phyloP scores from a whole-genome alignment of 2,888 invertebrate species.

The Cenopis cana region DNA sequence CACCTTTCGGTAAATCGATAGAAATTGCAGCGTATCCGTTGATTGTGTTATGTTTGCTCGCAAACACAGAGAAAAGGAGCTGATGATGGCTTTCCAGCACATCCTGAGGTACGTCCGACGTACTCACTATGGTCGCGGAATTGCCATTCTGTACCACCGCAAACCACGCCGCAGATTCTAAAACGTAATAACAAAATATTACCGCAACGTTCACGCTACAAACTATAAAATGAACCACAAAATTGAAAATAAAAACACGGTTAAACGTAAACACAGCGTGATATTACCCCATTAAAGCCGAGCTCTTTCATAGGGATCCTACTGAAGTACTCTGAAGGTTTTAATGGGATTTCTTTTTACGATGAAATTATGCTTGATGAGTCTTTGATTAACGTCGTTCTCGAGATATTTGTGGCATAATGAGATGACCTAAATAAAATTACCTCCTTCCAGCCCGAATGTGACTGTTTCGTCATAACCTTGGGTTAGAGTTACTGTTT shows the following conservation, averaged over 20 bases:
- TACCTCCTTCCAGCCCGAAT: slow-evolving; percentile 62
- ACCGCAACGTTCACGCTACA: not conserved
- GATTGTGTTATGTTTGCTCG: slow-evolving; percentile 50
- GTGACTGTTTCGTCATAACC: slow-evolving; percentile 61
- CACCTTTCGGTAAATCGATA: slow-evolving; percentile 59
- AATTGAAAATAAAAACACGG: slow-evolving; percentile 23
- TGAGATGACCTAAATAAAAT: not conserved
- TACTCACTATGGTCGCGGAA: slow-evolving; percentile 44
- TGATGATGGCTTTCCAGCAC: slow-evolving; percentile 53
- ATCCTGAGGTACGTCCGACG: slow-evolving; percentile 48
- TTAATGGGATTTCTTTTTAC: slow-evolving; percentile 13
- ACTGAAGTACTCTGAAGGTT: slow-evolving; percentile 13
- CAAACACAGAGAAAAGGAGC: slow-evolving; percentile 55
- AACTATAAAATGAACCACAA: slow-evolving; percentile 25
- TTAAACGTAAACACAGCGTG: slow-evolving; percentile 9
- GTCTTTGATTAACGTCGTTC: not conserved
- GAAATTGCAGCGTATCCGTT: slow-evolving; percentile 55
- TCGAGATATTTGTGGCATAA: not conserved
- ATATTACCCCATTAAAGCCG: slow-evolving; percentile 26
- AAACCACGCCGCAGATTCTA: slow-evolving; percentile 53
- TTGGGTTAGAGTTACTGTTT: slow-evolving; percentile 53
- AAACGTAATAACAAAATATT: slow-evolving; percentile 20
- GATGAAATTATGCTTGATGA: slow-evolving; percentile 13
- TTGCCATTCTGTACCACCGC: slow-evolving; percentile 44
- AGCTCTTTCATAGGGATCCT: slow-evolving; percentile 17